Conservation (phyloP, 2,113 vertebrate species). For the Catharus bicknelli region DNA sequence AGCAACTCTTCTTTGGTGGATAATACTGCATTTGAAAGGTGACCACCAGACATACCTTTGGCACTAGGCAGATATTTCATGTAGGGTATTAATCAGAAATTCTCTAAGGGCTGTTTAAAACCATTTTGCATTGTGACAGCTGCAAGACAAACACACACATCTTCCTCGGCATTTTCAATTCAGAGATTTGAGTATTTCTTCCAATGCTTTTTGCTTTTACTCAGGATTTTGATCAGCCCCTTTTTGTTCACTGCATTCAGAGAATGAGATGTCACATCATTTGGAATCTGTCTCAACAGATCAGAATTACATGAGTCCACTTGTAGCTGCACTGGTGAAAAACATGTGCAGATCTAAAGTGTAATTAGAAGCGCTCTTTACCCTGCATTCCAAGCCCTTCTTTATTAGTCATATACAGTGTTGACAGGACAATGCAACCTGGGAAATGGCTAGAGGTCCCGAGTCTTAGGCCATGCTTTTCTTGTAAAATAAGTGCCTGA, state of each 20-base stretch:
- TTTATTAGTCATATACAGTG: slow-evolving; percentile 26
- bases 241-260: neutral
- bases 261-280: neutral
- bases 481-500: neutral
- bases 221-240: neutral
- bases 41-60: neutral
- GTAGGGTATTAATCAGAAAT: neutral
- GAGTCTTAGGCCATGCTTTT: neutral
- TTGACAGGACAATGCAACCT: neutral
- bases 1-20: neutral
- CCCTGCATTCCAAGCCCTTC: slow-evolving; percentile 18
- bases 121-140: neutral
- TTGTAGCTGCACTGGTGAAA: neutral
- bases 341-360: neutral
- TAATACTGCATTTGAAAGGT: neutral
- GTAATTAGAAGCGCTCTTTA: slow-evolving; percentile 9
- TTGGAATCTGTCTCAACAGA: neutral
- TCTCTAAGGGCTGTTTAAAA: neutral
- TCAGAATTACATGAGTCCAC: neutral
- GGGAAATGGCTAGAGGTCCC: neutral
- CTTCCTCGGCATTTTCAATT: neutral
- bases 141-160: neutral
- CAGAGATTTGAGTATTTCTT: neutral
- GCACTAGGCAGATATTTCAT: neutral
- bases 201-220: neutral